Conservation (phyloP, 2,797 vertebrate species). For the Microchirus variegatus region DNA sequence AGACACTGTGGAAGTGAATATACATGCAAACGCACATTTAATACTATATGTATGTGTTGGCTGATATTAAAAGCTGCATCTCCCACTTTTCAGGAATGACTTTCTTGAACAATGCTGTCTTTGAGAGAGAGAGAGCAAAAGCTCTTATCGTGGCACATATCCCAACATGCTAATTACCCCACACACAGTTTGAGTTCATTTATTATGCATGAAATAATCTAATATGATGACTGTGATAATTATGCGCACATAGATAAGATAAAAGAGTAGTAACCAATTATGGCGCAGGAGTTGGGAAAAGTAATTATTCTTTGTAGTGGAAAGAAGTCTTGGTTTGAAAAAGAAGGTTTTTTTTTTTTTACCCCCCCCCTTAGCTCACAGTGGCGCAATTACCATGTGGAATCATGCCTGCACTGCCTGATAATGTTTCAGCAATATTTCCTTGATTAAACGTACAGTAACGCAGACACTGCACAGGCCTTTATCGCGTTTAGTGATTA, state of each 20-base stretch:
- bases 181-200: conserved; percentile 79
- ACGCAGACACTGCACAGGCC: conserved; percentile 8
- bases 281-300: conserved; percentile 70
- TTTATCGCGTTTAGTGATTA: conserved; percentile 6
- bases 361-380: conserved; percentile 26
- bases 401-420: conserved; percentile 38
- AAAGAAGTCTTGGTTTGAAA: conserved; percentile 62
- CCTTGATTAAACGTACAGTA: conserved; percentile 35
- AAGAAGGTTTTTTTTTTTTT: conserved; percentile 18
- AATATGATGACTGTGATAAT: conserved; percentile 83
- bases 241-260: conserved; percentile 80
- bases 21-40: neutral
- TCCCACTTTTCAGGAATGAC: conserved; percentile 55
- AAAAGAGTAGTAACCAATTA: conserved; percentile 82
- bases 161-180: conserved; percentile 80
- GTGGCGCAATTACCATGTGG: conserved; percentile 56
- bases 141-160: conserved; percentile 67
- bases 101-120: conserved; percentile 55
- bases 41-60: neutral
- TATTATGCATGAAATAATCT: conserved; percentile 84
- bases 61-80: conserved; percentile 13
- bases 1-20: neutral
- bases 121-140: conserved; percentile 36
- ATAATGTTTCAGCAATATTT: conserved; percentile 43
- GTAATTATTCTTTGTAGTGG: conserved; percentile 81